These are phyloP conservation scores for Tadarida brasiliensis DNA, from an alignment of 2,797 vertebrate species.

Conservation along the genomic window DNA sequence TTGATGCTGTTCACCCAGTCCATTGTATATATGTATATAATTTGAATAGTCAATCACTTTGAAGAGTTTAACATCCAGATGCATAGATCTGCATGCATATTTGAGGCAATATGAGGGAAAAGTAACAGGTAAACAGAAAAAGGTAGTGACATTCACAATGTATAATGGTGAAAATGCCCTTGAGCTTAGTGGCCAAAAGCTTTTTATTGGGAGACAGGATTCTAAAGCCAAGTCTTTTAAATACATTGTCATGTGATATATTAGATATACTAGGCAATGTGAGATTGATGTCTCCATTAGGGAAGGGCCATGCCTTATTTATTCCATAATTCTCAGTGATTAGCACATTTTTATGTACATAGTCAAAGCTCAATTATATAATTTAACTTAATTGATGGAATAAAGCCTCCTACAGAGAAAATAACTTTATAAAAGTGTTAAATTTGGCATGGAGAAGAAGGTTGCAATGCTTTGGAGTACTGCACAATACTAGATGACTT, in stretches of 20 bases:
- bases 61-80: neutral
- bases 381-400: neutral
- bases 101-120: neutral
- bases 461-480: neutral
- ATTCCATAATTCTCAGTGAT: constrained; percentile 36
- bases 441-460: neutral
- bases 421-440: neutral
- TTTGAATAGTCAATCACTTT: constrained; percentile 6
- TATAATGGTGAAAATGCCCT: neutral
- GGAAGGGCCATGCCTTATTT: neutral
- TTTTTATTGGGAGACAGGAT: constrained; percentile 5
- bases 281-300: neutral
- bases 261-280: neutral
- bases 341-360: neutral
- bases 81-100: neutral
- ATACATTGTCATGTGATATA: neutral
- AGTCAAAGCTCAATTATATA: neutral
- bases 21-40: neutral
- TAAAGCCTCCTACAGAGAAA: neutral
- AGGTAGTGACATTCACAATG: neutral
- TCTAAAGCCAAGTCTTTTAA: constrained; percentile 40
- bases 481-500: neutral
- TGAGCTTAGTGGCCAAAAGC: neutral
- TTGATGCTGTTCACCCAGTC: neutral
- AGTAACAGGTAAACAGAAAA: neutral